Base-by-base conservation (phyloP, 2,797 vertebrate species). In the Erethizon dorsatum region DNA sequence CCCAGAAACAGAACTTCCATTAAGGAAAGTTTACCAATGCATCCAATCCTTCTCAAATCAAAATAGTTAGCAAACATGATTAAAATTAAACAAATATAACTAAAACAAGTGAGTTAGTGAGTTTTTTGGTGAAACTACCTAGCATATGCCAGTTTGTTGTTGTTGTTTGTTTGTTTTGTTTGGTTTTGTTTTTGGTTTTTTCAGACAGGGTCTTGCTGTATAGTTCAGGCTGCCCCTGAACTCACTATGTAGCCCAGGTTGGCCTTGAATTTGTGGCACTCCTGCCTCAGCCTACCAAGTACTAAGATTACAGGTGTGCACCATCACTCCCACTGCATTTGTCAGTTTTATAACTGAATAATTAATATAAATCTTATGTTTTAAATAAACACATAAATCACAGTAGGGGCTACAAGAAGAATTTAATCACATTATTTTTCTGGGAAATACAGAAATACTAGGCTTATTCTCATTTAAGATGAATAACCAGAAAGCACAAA, bases 341-440 rank as follows among this genome's bases (percentile, higher is more conserved):
- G 31, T 91, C 8, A 71, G 0, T 63, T 84, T 9, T 54, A 63
- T 75, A 67, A 13, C 17, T 52, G 67, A 63, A 37, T 37, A 86
- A 52, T 33, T 26, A 85, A 37, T 61, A 59, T 56, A 90, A 83
- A 93, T 73, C 1, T 4, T 59, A 61, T 79, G 6, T n/a, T 52
- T 91, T 84, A 79, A 83, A 57, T 83, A 63, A 22, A 88, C 7
- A 75, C 41, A n/a, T 93, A 93, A 67, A 85, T 69, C 52, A 88
- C 31, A 50, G n/a, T 5, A 61, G 8, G 24, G 15, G 1, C 5
- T 13, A 65, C 2, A 93, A 41, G 54, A 93, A 67, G 6, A 93
- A 93, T 73, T 91, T 56, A 56, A 33, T 14, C 65, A 56, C 2
- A 50, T 10, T 50, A 20, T 75, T 88, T 67, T 79, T 67, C 4